Conservation (phyloP, 1,140 invertebrate genomes). For the Drosophila subobscura region DNA sequence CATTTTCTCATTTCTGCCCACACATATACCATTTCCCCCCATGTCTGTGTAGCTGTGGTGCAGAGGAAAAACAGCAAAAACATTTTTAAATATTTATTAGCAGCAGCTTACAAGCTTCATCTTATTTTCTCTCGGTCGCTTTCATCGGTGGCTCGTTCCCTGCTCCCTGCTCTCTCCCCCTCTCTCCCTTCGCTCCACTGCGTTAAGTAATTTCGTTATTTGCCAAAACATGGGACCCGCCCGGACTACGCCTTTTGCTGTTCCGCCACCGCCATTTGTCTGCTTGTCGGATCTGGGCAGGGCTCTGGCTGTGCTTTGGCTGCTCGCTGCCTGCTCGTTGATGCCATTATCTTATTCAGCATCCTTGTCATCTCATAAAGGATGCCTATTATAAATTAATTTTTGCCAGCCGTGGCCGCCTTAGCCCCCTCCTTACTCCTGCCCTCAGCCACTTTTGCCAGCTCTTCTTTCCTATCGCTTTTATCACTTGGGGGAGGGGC, state of each 20-base stretch:
- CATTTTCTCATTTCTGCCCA: slow-evolving; percentile 64
- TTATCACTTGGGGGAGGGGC: slow-evolving; percentile 47
- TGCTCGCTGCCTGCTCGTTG: slow-evolving; percentile 49
- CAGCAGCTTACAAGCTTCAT: slow-evolving; percentile 74
- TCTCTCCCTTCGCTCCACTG: not conserved
- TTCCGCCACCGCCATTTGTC: slow-evolving; percentile 57
- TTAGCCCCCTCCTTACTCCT: not conserved
- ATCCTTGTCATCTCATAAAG: slow-evolving; percentile 81
- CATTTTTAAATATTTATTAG: slow-evolving; percentile 82
- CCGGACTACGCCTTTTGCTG: slow-evolving; percentile 36
- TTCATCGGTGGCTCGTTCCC: slow-evolving; percentile 29
- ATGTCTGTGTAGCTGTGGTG: too few species aligned
- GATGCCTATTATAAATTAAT: slow-evolving; percentile 83
- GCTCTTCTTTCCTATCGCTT: slow-evolving; percentile 53
- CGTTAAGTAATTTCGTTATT: slow-evolving; percentile 80
- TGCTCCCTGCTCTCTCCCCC: slow-evolving; percentile 6
- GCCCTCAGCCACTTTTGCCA: slow-evolving; percentile 12
- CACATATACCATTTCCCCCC: slow-evolving; percentile 5
- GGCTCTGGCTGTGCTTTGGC: too few species aligned
- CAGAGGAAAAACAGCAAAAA: slow-evolving; percentile 35
- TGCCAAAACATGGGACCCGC: slow-evolving; percentile 68
- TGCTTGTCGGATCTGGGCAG: slow-evolving; percentile 3
- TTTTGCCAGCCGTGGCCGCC: slow-evolving; percentile 69
- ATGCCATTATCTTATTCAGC: slow-evolving; percentile 82
- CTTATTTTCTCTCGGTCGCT: slow-evolving; percentile 42